phyloP scores from a whole-genome alignment of 1,140 invertebrate genomes.

The Cherax destructor region DNA sequence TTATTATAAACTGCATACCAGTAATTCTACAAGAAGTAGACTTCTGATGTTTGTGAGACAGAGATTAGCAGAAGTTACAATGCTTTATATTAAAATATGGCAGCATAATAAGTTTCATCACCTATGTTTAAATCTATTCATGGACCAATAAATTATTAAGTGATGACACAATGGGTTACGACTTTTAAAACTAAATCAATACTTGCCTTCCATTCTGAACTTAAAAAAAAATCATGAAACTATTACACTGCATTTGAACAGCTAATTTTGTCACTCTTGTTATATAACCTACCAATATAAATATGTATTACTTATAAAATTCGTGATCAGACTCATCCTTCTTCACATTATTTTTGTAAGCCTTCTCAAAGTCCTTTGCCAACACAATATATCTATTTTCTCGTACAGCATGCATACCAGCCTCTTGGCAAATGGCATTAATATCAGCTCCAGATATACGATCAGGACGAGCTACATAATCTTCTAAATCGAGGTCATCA shows the following conservation, averaged over 20 bases:
- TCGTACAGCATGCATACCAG: constrained; percentile 95
- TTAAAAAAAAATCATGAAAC: neutral
- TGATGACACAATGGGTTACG: neutral
- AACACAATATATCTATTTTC: constrained; percentile 99
- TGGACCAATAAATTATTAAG: too few species aligned
- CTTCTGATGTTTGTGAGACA: neutral
- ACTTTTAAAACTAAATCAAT: neutral
- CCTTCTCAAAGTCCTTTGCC: constrained; percentile 99
- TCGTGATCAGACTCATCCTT: constrained; percentile 99
- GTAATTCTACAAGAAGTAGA: neutral
- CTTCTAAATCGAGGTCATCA: constrained; percentile 99
- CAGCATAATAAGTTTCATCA: too few species aligned
- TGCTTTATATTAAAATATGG: neutral
- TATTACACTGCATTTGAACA: neutral
- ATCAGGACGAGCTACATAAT: constrained; percentile 98
- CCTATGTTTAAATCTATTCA: too few species aligned
- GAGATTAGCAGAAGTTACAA: neutral
- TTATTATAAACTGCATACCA: neutral
- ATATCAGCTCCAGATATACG: constrained; percentile 99
- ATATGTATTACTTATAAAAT: constrained; percentile 98
- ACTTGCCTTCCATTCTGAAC: neutral
- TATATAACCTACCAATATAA: neutral
- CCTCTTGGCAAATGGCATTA: constrained; percentile 99
- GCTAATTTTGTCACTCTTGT: neutral
- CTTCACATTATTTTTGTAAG: constrained; percentile 99